These are phyloP conservation scores for Pterocles gutturalis DNA, from an alignment of 2,113 vertebrate genomes.

Conservation along the genomic window DNA sequence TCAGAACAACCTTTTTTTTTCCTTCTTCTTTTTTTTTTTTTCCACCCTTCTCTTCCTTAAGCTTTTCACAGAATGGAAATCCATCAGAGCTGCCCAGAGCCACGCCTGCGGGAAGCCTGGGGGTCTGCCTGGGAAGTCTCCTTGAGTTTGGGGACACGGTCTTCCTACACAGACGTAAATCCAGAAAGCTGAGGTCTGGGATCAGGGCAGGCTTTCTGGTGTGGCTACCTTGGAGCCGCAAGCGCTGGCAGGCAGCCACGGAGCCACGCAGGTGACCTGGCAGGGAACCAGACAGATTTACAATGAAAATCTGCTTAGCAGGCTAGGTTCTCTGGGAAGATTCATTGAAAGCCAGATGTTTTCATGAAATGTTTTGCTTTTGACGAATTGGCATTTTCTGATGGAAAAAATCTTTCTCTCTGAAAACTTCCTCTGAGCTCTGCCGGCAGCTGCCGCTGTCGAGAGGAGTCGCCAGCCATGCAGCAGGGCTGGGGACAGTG, in stretches of 20 bases:
- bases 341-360: slow-evolving; percentile 75
- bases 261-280: slow-evolving; percentile 70
- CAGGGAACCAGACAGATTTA: slow-evolving; percentile 74
- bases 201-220: neutral
- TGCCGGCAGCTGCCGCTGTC: neutral
- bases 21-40: neutral
- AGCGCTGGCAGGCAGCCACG: slow-evolving; percentile 45
- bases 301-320: slow-evolving; percentile 76
- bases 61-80: neutral
- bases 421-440: slow-evolving; percentile 13
- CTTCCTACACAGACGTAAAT: neutral
- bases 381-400: slow-evolving; percentile 69
- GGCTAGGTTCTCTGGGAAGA: slow-evolving; percentile 67
- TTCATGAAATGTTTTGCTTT: slow-evolving; percentile 67
- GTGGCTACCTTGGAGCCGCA: neutral
- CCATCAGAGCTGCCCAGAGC: neutral
- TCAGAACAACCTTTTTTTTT: neutral
- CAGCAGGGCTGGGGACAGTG: rapidly evolving
- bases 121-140: neutral
- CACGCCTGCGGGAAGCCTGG: neutral
- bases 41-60: neutral
- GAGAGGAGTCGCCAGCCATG: neutral
- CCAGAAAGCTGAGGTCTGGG: neutral
- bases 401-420: neutral
- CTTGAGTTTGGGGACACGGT: neutral